Evolutionary conservation across 2,797 vertebrate genomes (phyloP), one percentile per base, ranked within the genome.

Genomic region (Sphenodon punctatus): DNA sequence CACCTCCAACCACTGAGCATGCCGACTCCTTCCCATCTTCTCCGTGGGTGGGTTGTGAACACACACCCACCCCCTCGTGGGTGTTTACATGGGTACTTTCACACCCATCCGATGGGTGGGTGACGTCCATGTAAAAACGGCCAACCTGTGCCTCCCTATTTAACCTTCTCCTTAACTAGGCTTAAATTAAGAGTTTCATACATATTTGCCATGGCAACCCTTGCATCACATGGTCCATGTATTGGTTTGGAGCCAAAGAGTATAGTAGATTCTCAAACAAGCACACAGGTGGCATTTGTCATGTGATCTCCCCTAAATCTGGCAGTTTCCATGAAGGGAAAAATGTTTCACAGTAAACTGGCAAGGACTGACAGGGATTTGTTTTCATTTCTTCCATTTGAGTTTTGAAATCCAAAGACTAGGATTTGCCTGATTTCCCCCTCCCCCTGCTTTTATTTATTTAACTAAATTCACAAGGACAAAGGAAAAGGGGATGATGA

Each of bases 131-230:
- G n/a, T n/a, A n/a, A n/a, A n/a, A n/a, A n/a, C n/a, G n/a, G n/a
- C n/a, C n/a, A n/a, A n/a, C n/a, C n/a, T n/a, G n/a, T n/a, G n/a
- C n/a, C n/a, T n/a, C n/a, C n/a, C n/a, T n/a, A n/a, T n/a, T n/a
- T n/a, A n/a, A n/a, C n/a, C n/a, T n/a, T n/a, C n/a, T n/a, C n/a
- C n/a, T n/a, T n/a, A n/a, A n/a, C n/a, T n/a, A n/a, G n/a, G n/a
- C n/a, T n/a, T n/a, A 10, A 72, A 73, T 73, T 13, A 67, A 67
- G 72, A 63, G 56, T 68, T 5, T 55, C 75, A 88, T 82, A 22
- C 65, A 75, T 79, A n/a, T 73, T 95, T 82, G 38, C 92, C 88
- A 93, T 95, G 91, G 93, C 88, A 95, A 94, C 91, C 86, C 67
- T 73, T 19, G 43, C 27, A 49, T 84, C 91, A 92, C 87, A 78